A percentile compares a stretch with the other conserved stretches of the same genome.
Conservation (phyloP, 2,797 vertebrate species). For the Pseudocheirus occidentalis region DNA sequence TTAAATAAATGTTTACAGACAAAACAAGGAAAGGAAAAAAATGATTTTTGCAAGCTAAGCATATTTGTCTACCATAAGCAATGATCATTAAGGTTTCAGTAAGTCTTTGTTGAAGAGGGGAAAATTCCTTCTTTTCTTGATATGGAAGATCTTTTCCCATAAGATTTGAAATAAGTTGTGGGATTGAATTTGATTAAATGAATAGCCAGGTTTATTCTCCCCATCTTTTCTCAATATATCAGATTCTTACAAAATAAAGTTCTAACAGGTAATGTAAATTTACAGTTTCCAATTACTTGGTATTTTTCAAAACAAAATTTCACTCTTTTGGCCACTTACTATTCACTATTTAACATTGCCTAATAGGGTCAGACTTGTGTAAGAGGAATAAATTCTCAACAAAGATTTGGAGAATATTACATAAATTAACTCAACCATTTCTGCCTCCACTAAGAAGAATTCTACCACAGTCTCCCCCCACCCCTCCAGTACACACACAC, state of each 20-base stretch:
- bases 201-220: slow-evolving; percentile 15
- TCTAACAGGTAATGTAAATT: neutral
- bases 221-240: neutral
- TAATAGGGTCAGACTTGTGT: neutral
- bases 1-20: neutral
- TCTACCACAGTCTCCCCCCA: no score
- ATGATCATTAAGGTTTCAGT: slow-evolving; percentile 44
- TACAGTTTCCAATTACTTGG: neutral
- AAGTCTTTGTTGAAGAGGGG: slow-evolving; percentile 8
- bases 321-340: neutral
- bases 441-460: neutral
- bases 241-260: neutral
- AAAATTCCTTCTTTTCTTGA: slow-evolving; percentile 33
- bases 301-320: neutral
- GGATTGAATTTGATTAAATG: slow-evolving; percentile 19
- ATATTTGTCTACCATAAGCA: slow-evolving; percentile 47
- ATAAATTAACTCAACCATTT: neutral
- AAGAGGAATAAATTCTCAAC: neutral
- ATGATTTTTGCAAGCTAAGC: slow-evolving; percentile 55
- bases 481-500: no score
- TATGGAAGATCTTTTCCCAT: slow-evolving; percentile 39
- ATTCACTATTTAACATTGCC: neutral
- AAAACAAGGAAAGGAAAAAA: slow-evolving; percentile 13
- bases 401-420: neutral
- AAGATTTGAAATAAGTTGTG: neutral